A percentile compares a stretch with the other conserved stretches of the same genome.
phyloP scores from a whole-genome alignment of 2,888 invertebrate genomes.

The Coleophora flavipennella region DNA sequence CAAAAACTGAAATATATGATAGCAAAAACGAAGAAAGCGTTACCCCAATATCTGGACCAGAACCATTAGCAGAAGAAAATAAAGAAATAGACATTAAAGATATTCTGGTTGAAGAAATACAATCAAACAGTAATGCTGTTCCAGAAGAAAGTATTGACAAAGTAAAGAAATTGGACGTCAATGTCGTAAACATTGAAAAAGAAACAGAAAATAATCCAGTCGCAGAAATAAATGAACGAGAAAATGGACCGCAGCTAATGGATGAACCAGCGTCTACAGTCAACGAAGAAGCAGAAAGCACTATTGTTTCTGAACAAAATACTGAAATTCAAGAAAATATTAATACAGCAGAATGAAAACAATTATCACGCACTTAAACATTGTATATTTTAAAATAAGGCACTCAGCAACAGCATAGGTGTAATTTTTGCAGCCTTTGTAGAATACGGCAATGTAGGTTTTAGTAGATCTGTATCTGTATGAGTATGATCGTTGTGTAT shows the following conservation, averaged over 20 bases:
- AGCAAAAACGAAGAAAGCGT: not conserved
- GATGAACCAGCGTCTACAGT: no score
- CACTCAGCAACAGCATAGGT: no score
- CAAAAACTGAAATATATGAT: slow-evolving; percentile 5
- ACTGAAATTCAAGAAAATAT: slow-evolving; percentile 2
- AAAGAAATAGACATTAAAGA: not conserved
- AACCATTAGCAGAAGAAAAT: slow-evolving; percentile 7
- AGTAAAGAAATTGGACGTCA: not conserved
- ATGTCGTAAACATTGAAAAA: not conserved
- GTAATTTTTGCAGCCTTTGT: slow-evolving; percentile 1
- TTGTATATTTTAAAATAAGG: no score
- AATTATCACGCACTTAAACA: no score
- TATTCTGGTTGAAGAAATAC: no score
- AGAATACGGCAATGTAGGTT: slow-evolving; percentile 3
- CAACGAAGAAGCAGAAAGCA: not conserved
- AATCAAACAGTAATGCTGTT: no score
- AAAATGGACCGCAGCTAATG: no score
- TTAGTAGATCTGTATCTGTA: not conserved
- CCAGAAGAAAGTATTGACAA: no score
- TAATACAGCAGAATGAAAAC: slow-evolving; percentile 1
- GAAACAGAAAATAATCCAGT: not conserved
- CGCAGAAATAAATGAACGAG: no score
- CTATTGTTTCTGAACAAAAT: slow-evolving; percentile 1
- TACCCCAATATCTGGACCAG: not conserved
- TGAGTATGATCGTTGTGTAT: not conserved